phyloP scores from a whole-genome alignment of 2,113 vertebrate species.

The Tachycineta bicolor region DNA sequence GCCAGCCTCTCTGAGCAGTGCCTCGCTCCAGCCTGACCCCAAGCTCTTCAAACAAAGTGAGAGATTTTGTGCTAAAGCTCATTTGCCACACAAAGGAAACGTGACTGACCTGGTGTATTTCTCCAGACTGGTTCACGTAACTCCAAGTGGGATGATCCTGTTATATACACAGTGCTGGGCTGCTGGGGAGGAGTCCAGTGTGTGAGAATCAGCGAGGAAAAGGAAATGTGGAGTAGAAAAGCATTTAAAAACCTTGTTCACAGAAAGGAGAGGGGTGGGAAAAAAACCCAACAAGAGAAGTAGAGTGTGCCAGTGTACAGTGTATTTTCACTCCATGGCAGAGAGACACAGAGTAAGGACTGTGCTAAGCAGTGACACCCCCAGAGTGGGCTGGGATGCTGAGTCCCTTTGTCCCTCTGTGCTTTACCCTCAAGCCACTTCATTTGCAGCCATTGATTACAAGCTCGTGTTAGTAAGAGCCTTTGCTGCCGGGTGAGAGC shows the following conservation, averaged over 20 bases:
- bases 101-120: neutral
- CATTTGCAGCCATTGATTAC: constrained; percentile 21
- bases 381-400: neutral
- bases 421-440: neutral
- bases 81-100: neutral
- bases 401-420: neutral
- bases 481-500: neutral
- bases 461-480: constrained; percentile 7
- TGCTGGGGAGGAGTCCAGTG: neutral
- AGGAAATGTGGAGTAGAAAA: neutral
- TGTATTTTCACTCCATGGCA: neutral
- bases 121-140: fast-evolving
- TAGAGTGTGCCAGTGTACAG: neutral
- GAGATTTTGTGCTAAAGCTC: neutral
- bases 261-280: neutral
- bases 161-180: neutral
- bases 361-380: neutral
- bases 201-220: neutral
- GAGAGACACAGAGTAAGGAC: neutral
- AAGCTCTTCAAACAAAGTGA: neutral
- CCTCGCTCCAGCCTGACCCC: neutral
- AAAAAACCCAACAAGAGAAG: neutral
- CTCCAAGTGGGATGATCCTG: neutral
- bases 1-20: fast-evolving
- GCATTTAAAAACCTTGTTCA: neutral